Percentiles rank a stretch among this genome's conserved stretches.
Conservation (phyloP, 2,797 vertebrate genomes). For the Coregonus sp. region DNA sequence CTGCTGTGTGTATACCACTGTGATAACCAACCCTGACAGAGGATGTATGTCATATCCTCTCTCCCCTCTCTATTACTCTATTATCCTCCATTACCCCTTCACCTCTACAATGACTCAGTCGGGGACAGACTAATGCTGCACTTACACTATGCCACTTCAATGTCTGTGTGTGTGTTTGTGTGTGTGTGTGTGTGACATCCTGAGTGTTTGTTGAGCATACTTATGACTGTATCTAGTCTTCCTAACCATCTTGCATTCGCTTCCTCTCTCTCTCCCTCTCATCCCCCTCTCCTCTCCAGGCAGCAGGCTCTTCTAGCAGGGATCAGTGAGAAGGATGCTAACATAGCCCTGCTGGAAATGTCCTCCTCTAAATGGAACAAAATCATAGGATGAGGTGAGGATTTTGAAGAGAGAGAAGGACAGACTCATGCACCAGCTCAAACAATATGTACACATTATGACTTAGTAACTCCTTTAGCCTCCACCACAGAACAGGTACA, state of each 20-base stretch:
- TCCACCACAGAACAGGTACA: slow-evolving; percentile 69
- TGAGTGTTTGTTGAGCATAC: not conserved
- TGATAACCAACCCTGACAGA: too few species aligned
- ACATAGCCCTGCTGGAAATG: slow-evolving; percentile 75
- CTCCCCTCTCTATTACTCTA: not conserved
- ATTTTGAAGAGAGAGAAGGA: slow-evolving; percentile 94
- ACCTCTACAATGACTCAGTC: too few species aligned
- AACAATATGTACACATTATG: slow-evolving; percentile 86
- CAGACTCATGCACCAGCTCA: slow-evolving; percentile 92
- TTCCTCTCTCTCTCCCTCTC: not conserved
- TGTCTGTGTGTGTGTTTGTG: not conserved
- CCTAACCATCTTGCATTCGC: not conserved
- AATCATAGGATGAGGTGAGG: slow-evolving; percentile 94
- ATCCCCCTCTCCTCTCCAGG: slow-evolving; percentile 64
- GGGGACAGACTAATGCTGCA: too few species aligned
- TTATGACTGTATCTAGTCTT: not conserved
- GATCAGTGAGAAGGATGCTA: slow-evolving; percentile 98
- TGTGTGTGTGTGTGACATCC: not conserved
- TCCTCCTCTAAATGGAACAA: slow-evolving; percentile 86
- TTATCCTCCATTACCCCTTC: not conserved
- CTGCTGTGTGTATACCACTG: too few species aligned
- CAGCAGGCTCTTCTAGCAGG: slow-evolving; percentile 94
- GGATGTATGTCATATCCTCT: too few species aligned
- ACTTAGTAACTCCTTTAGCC: not conserved
- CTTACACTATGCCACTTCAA: not conserved